Percentiles rank a stretch among this genome's conserved stretches.
These are phyloP conservation scores for Himalopsyche japonica DNA, from an alignment of 2,888 invertebrate genomes.

Conservation along the genomic window DNA sequence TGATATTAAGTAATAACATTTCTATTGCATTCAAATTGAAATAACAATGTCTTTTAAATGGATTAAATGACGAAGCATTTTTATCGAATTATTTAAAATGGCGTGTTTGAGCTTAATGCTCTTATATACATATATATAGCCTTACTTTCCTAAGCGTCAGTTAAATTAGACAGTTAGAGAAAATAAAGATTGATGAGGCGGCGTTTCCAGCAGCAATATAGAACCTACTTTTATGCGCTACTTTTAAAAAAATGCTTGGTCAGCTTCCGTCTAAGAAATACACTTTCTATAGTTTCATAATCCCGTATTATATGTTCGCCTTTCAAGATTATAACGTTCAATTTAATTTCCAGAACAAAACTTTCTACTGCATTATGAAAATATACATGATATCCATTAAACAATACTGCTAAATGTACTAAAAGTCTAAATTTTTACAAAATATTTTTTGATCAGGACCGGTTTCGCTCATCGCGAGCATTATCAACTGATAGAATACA, in stretches of 20 bases:
- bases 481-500: too few relatives aligned
- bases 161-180: conserved; percentile 33
- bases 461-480: too few relatives aligned
- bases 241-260: neutral
- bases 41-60: conserved; percentile 4
- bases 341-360: neutral
- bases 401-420: too few relatives aligned
- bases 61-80: conserved; percentile 25
- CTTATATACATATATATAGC: neutral
- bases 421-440: too few relatives aligned
- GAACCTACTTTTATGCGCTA: neutral
- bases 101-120: conserved; percentile 19
- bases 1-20: neutral
- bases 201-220: neutral
- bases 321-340: neutral
- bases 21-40: neutral
- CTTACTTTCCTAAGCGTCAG: conserved; percentile 23
- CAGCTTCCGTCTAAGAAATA: neutral
- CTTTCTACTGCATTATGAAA: neutral
- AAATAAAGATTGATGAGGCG: conserved; percentile 33
- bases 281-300: neutral
- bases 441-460: too few relatives aligned
- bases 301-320: neutral
- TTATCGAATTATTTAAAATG: conserved; percentile 25
- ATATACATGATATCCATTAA: neutral